Evolutionary conservation across 2,797 vertebrate genomes (phyloP), one percentile per base, ranked within the genome.

Genomic region (Phalloptychus januarius): DNA sequence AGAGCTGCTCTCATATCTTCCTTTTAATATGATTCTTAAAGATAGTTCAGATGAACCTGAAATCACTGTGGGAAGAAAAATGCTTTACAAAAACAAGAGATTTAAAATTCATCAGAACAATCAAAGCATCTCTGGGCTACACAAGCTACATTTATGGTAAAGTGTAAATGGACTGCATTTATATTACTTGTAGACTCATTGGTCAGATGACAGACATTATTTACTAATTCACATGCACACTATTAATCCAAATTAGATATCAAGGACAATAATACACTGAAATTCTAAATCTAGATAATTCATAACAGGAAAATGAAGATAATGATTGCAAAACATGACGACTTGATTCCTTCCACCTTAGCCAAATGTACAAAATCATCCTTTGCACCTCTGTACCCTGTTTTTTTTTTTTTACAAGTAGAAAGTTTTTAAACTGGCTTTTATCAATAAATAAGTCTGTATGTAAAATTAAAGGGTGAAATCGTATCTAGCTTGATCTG

Each of bases 401-500:
- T 36, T 16, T 8, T 20, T 61, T 58, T 48, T 28, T 33, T 31
- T 58, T 6, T 6, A 18, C 28, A 36, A 0, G 18, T 38, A 25
- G 18, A 40, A 67, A 11, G 7, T 23, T 67, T 67, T 67, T 67
- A 12, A 67, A 40, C 10, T 67, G 8, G 36, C 18, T 40, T 40
- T 67, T 40, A 67, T 67, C 36, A 67, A 38, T 67, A 40, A 67
- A 67, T 25, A 67, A 67, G 12, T 67, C 20, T 25, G 18, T 12
- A 67, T 67, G 63, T 67, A 40, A 65, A 65, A 40, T 67, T 67
- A 40, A 40, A 40, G 33, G 36, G 4, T 25, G 36, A 40, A 67
- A 67, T 67, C 25, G 15, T 69, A 69, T 42, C 65, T 69, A 40
- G 48, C 74, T 76, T 5, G 5, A 86, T 79, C 74, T 78, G 76